Conservation (phyloP, 2,797 vertebrate genomes). For the Sebastes trivittatus region DNA sequence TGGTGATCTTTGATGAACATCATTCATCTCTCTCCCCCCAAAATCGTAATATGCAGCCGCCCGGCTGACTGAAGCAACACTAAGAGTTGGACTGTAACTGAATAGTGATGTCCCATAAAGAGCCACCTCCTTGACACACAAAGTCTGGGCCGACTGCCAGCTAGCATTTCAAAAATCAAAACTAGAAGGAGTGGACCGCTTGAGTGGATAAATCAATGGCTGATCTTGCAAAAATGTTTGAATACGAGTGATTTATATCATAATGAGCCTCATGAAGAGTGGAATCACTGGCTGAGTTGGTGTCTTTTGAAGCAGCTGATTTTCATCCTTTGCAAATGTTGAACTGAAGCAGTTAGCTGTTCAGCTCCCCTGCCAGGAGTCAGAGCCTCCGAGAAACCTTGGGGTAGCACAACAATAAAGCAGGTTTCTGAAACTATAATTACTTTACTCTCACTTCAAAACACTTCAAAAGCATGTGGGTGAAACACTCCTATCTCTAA, state of each 20-base stretch:
- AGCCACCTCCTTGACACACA: neutral
- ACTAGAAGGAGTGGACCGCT: neutral
- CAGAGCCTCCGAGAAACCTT: neutral
- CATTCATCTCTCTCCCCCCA: neutral
- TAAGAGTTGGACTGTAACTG: neutral
- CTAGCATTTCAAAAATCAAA: conserved; percentile 7
- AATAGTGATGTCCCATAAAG: conserved; percentile 1
- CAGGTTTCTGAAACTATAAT: conserved; percentile 30
- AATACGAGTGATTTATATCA: conserved; percentile 3
- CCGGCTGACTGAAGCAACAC: neutral
- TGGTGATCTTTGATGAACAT: neutral
- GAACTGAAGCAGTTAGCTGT: conserved; percentile 23
- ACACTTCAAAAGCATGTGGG: neutral
- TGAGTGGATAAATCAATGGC: conserved; percentile 5
- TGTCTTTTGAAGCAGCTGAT: conserved; percentile 28
- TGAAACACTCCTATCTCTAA: neutral
- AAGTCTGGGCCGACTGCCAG: conserved; percentile 1
- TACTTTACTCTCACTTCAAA: neutral
- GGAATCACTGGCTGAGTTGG: conserved; percentile 4
- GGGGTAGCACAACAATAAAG: conserved; percentile 24
- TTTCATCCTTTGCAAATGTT: conserved; percentile 22
- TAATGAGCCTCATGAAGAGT: conserved; percentile 1
- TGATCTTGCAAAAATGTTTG: conserved; percentile 10
- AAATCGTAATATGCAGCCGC: neutral
- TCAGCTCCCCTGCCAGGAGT: neutral